Evolutionary conservation across 2,888 invertebrate species (phyloP).

Genomic region (Nymphalis polychloros): DNA sequence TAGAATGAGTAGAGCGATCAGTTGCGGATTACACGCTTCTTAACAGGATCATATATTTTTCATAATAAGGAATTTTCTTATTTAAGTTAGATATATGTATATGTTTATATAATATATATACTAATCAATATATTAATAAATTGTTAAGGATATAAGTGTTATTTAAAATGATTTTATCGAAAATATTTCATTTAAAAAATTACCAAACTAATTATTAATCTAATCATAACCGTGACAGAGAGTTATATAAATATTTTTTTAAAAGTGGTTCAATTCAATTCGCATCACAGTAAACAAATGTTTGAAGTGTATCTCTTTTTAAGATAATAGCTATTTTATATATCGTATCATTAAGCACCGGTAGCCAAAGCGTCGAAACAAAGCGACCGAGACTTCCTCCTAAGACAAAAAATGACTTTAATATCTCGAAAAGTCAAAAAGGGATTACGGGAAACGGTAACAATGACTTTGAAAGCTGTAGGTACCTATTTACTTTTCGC

Average conservation of each 20-base stretch:
- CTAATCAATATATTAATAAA: no score
- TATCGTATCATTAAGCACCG: background rate
- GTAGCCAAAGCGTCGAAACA: constrained; percentile 25
- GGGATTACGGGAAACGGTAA: constrained; percentile 64
- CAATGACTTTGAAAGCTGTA: constrained; percentile 63
- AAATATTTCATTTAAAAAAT: background rate
- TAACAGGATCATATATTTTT: constrained; percentile 45
- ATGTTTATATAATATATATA: no score
- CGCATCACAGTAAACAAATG: background rate
- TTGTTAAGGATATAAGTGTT: background rate
- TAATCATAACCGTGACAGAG: no score
- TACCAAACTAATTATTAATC: no score
- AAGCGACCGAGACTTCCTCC: constrained; percentile 42
- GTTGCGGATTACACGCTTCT: constrained; percentile 49
- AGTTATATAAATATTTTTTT: no score
- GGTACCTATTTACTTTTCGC: constrained; percentile 60
- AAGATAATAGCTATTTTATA: background rate
- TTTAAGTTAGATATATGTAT: background rate
- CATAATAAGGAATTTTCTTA: constrained; percentile 25
- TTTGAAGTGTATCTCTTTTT: background rate
- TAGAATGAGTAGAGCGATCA: constrained; percentile 39
- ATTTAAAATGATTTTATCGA: background rate
- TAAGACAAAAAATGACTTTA: constrained; percentile 56
- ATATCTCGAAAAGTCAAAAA: constrained; percentile 59
- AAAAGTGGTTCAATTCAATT: no score